Evolutionary conservation across 2,888 invertebrate species (phyloP), one percentile per base, ranked within the genome.

Genomic region (Orthosia cruda): DNA sequence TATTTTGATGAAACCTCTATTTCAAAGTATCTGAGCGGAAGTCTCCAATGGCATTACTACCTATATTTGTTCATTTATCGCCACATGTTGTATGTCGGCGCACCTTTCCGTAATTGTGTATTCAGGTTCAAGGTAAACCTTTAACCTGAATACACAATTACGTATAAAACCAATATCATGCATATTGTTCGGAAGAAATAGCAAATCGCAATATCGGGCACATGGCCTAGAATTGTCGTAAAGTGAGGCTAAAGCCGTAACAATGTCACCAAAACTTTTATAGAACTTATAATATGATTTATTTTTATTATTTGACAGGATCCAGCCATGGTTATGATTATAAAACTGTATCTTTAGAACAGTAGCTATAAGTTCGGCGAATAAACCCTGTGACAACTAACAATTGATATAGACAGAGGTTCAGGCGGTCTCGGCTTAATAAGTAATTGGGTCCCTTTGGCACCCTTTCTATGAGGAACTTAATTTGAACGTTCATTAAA

Each of bases 121-220:
- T 58, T 45, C 55, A 64, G 61, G 68, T 77, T 65, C 72, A 81
- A 68, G 72, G 82, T 57, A 57, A 71, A 64, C 58, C 20, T 61
- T 13, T 72, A n/a, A n/a, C n/a, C n/a, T n/a, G n/a, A n/a, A n/a
- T n/a, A n/a, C n/a, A n/a, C n/a, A n/a, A n/a, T n/a, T n/a, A n/a
- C n/a, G n/a, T 32, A 69, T 58, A 65, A 54, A 82, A 62, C 73
- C 77, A 73, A 82, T 82, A 73, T 66, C 65, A 62, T 45, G n/a
- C 66, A 77, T 77, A 62, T 58, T 65, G 57, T 82, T 66, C 65
- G 55, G 16, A 73, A 61, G 15, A 72, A 77, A 68, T 61, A 72
- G 61, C 40, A 62, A 65, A 72, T 65, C 11, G 72, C 61, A 12
- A 68, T 68, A 55, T 40, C 3, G 50, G 40, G 54, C 54, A 55